Base-by-base conservation (phyloP, 2,113 vertebrate genomes). In the Egretta garzetta region DNA sequence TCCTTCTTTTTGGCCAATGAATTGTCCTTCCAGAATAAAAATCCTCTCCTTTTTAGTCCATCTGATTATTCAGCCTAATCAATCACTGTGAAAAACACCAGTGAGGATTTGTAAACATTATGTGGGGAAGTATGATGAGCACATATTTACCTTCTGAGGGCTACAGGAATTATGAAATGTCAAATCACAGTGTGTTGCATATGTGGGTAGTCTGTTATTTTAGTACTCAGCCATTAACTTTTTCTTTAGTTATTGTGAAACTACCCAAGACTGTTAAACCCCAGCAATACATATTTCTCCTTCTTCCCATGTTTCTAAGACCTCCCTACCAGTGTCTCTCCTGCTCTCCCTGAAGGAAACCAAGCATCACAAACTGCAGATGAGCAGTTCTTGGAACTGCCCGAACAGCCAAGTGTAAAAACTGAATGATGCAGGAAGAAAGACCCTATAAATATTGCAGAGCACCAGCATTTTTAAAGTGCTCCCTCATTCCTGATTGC, bases 11-110 rank as follows among this genome's bases (percentile, higher is more conserved):
- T 88, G 85, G 77, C 74, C 64, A 64, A 67, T 58, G 76, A 83
- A 13, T 85, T 39, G n/a, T 79, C 92, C 80, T 94, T 95, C 93
- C 76, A 94, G 93, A 95, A 92, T 88, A 92, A 95, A 97, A 97
- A 97, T 63, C 37, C 43, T 85, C 50, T 94, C 95, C 95, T 96
- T 95, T 94, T 95, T 97, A 94, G 96, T 93, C 88, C 97, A 89
- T 85, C 55, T 95, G 79, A 91, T 93, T 94, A 74, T 90, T 93
- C 79, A 93, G 68, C 52, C 56, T 95, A 96, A 97, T 97, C 95
- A 95, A 96, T 73, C 75, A 79, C 55, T 52, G 58, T 91, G 85
- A 91, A 92, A 95, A 95, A 89, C 60, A 87, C 32, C 59, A 91
- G 70, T 60, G 66, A 85, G n/a, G 70, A 80, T 80, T 74, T 87